Conservation (phyloP, 2,888 invertebrate genomes). For the Himalopsyche japonica region DNA sequence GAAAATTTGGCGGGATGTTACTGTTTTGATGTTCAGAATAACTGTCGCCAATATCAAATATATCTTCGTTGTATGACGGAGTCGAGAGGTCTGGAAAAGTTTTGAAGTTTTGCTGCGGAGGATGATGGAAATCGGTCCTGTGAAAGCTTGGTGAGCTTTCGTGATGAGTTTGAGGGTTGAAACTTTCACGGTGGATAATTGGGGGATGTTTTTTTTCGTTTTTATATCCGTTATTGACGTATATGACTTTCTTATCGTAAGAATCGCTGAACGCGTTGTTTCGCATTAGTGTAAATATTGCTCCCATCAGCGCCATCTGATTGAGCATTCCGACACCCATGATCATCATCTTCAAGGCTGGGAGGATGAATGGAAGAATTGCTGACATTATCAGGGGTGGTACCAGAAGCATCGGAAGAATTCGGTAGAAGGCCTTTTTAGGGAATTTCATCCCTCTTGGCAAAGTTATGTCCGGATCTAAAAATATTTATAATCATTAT, state of each 20-base stretch:
- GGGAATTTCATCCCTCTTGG: constrained; percentile 41
- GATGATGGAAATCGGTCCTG: not conserved
- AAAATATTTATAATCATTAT: not conserved
- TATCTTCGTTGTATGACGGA: not conserved
- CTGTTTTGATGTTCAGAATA: not conserved
- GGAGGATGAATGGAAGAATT: constrained; percentile 68
- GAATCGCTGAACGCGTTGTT: constrained; percentile 62
- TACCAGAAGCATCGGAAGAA: constrained; percentile 61
- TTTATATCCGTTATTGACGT: constrained; percentile 62
- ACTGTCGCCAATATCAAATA: not conserved
- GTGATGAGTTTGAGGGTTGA: not conserved
- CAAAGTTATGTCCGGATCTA: constrained; percentile 32
- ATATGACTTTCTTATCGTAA: constrained; percentile 60
- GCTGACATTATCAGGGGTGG: constrained; percentile 70
- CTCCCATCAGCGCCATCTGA: constrained; percentile 68
- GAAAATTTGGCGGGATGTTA: not conserved
- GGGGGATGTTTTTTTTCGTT: constrained; percentile 48
- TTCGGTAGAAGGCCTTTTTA: constrained; percentile 49
- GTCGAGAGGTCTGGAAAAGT: not conserved
- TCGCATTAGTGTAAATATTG: constrained; percentile 61
- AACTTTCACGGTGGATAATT: constrained; percentile 22
- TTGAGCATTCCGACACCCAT: constrained; percentile 65
- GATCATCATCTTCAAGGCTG: constrained; percentile 69
- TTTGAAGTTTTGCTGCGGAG: not conserved
- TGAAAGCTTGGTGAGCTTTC: not conserved